A percentile compares a stretch with the other conserved stretches of the same genome.
phyloP scores from a whole-genome alignment of 2,888 invertebrate genomes.

The Brachyptera putata region DNA sequence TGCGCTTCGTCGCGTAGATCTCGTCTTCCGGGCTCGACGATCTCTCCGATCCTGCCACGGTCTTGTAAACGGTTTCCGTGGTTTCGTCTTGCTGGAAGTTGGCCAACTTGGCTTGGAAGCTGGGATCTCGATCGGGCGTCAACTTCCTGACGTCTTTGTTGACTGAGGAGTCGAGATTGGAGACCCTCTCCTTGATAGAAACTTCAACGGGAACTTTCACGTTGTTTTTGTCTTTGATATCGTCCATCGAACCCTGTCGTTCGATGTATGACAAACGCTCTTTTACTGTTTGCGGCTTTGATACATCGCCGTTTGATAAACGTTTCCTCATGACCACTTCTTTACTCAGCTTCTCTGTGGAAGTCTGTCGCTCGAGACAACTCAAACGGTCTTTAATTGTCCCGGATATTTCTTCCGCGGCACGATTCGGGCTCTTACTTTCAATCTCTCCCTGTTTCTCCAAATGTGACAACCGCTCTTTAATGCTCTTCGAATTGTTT shows the following conservation, averaged over 20 bases:
- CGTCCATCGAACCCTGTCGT: not conserved
- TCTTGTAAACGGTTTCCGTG: not conserved
- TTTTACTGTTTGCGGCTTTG: constrained; percentile 38
- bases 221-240: constrained; percentile 5
- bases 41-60: constrained; percentile 42
- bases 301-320: constrained; percentile 59
- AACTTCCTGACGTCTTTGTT: constrained; percentile 27
- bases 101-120: constrained; percentile 33
- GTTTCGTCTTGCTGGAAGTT: constrained; percentile 28
- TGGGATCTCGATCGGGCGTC: constrained; percentile 32
- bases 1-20: constrained; percentile 42
- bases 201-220: constrained; percentile 22
- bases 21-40: constrained; percentile 55
- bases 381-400: constrained; percentile 39
- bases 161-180: constrained; percentile 26
- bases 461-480: constrained; percentile 46
- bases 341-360: constrained; percentile 25
- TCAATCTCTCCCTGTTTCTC: constrained; percentile 38
- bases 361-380: constrained; percentile 31
- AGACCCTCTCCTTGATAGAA: constrained; percentile 29
- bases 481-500: constrained; percentile 62
- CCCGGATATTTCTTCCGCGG: constrained; percentile 28
- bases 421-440: not conserved
- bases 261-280: constrained; percentile 21
- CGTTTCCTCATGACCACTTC: constrained; percentile 41